Evolutionary conservation across 2,888 invertebrate genomes (phyloP).

Genomic region (Camptogramma bilineatum): DNA sequence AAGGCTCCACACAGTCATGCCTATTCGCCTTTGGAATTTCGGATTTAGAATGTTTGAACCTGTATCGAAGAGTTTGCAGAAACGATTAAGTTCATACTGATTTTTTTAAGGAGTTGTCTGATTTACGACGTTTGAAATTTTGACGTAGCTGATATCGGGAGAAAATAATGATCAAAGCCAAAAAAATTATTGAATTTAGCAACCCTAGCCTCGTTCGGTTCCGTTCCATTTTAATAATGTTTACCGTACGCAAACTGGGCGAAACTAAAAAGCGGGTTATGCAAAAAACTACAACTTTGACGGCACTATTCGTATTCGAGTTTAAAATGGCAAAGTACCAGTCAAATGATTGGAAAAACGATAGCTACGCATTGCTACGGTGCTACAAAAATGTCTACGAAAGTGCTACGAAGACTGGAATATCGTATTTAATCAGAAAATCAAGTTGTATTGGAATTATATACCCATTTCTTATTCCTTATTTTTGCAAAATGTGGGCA

Average conservation of each 20-base stretch:
- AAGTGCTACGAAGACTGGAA: not conserved
- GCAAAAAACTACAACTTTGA: constrained; percentile 45
- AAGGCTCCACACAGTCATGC: too few relatives aligned
- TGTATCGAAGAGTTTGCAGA: too few relatives aligned
- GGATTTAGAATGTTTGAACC: too few relatives aligned
- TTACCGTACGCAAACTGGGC: constrained; percentile 48
- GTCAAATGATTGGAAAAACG: constrained; percentile 1
- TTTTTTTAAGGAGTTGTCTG: too few relatives aligned
- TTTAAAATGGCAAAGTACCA: constrained; percentile 43
- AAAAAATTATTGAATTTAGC: constrained; percentile 3
- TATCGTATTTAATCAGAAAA: too few relatives aligned
- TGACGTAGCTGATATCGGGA: too few relatives aligned
- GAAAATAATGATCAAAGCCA: not conserved
- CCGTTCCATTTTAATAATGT: constrained; percentile 57
- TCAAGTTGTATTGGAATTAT: too few relatives aligned
- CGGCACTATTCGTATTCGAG: constrained; percentile 48
- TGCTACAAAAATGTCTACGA: not conserved
- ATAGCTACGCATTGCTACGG: not conserved
- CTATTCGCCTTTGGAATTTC: too few relatives aligned
- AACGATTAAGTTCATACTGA: too few relatives aligned
- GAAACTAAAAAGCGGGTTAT: constrained; percentile 47
- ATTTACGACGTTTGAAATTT: too few relatives aligned
- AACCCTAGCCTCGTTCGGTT: constrained; percentile 30
- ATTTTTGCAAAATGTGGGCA: too few relatives aligned
- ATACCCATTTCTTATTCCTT: too few relatives aligned